These are phyloP conservation scores for Anarhynchus alexandrinus DNA, from an alignment of 2,113 vertebrate species.

Conservation along the genomic window DNA sequence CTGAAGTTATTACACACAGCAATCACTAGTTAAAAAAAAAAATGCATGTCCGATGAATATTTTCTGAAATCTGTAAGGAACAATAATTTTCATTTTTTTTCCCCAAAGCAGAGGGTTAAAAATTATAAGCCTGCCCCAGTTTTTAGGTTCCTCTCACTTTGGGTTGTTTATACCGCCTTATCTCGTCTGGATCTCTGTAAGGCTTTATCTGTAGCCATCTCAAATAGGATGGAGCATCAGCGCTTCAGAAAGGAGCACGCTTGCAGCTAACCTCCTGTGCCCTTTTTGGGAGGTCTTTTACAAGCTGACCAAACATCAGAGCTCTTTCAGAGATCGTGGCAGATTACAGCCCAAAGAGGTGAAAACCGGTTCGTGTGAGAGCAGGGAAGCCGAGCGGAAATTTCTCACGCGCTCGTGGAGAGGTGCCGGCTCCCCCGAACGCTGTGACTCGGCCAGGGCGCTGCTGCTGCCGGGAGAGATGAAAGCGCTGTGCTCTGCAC, in stretches of 20 bases:
- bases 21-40: not conserved
- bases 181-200: not conserved
- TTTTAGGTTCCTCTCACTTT: not conserved
- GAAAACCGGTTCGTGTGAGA: not conserved
- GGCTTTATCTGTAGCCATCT: not conserved
- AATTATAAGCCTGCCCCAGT: not conserved
- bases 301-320: not conserved
- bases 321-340: not conserved
- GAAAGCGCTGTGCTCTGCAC: not conserved
- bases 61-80: not conserved
- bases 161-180: not conserved
- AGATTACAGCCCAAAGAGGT: not conserved
- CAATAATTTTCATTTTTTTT: not conserved
- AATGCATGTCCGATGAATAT: not conserved
- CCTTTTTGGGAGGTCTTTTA: not conserved
- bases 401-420: fast-evolving
- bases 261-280: not conserved
- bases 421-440: fast-evolving
- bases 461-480: not conserved
- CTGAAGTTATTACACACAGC: not conserved
- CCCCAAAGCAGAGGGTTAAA: not conserved
- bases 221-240: not conserved
- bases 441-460: not conserved
- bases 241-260: not conserved
- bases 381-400: not conserved